Percentiles rank a stretch among this genome's conserved stretches.
These are phyloP conservation scores for Lepetodrilus schrolli DNA, from an alignment of 2,888 invertebrate genomes.

Conservation along the genomic window DNA sequence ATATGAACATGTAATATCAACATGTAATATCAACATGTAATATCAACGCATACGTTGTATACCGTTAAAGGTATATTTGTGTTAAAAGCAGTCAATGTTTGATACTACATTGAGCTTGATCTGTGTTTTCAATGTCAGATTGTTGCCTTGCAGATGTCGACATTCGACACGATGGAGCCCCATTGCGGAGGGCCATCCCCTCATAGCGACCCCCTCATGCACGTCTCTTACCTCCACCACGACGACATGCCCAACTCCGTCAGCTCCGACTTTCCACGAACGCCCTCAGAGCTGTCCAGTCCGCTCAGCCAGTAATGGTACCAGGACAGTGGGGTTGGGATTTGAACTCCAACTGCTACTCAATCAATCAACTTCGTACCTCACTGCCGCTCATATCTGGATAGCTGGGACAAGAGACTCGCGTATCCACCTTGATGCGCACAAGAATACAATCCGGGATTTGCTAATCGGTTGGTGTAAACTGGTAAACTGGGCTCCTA, in stretches of 20 bases:
- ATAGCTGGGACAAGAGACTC: not conserved
- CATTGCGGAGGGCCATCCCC: conserved; percentile 49
- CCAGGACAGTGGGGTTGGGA: not conserved
- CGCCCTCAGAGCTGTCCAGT: conserved; percentile 68
- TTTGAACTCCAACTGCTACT: not conserved
- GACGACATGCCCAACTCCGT: conserved; percentile 59
- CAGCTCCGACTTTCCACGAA: conserved; percentile 64
- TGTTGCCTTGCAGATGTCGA: conserved; percentile 60
- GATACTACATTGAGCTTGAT: too few species aligned
- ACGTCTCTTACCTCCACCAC: conserved; percentile 36
- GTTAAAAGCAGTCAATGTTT: too few species aligned
- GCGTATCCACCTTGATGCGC: not conserved
- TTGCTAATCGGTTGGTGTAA: not conserved
- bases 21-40: too few species aligned
- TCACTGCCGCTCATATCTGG: not conserved
- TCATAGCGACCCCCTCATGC: conserved; percentile 34
- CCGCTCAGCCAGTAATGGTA: conserved; percentile 64
- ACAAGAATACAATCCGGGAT: too few species aligned
- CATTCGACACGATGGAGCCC: conserved; percentile 66
- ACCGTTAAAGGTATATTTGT: too few species aligned
- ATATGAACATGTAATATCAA: too few species aligned
- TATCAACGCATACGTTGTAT: too few species aligned
- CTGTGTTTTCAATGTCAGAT: conserved; percentile 17
- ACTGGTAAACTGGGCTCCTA: too few species aligned
- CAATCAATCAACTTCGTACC: conserved; percentile 21